phyloP scores from a whole-genome alignment of 2,113 vertebrate genomes.

The Meles meles region DNA sequence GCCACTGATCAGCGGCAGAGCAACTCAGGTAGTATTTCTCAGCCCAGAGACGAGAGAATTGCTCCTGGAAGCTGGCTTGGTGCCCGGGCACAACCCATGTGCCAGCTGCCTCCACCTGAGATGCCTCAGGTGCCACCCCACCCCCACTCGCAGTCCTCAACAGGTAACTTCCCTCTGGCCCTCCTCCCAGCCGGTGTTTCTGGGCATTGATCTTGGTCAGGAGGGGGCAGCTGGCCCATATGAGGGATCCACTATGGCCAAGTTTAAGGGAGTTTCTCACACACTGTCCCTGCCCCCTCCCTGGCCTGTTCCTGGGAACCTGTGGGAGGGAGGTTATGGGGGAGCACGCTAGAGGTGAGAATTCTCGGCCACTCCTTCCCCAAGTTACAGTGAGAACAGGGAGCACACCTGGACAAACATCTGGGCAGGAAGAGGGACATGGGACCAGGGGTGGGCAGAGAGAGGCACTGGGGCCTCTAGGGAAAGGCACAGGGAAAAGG shows the following conservation, averaged over 20 bases:
- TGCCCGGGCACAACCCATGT: conserved; percentile 40
- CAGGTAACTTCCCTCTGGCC: conserved; percentile 20
- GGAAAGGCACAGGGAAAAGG: not conserved
- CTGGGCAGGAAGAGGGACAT: not conserved
- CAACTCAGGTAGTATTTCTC: conserved; percentile 8
- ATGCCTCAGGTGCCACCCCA: conserved; percentile 23
- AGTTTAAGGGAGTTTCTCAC: not conserved
- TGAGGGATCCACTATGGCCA: not conserved
- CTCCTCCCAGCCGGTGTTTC: not conserved
- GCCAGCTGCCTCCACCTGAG: conserved; percentile 63
- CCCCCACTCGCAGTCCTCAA: conserved; percentile 27
- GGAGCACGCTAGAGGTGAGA: not conserved
- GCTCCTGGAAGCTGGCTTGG: conserved; percentile 51
- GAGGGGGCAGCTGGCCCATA: not conserved
- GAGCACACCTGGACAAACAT: not conserved
- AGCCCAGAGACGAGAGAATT: not conserved
- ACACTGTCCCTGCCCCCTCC: too few species aligned
- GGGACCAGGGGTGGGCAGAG: too few species aligned
- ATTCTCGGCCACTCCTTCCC: not conserved
- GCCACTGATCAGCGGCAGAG: not conserved
- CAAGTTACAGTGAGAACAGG: not conserved
- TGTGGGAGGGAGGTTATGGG: not conserved
- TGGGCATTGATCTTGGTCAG: not conserved
- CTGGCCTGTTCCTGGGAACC: not conserved
- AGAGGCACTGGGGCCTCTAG: not conserved